These are phyloP conservation scores for Nibea albiflora DNA, from an alignment of 2,113 vertebrate genomes.

Conservation along the genomic window DNA sequence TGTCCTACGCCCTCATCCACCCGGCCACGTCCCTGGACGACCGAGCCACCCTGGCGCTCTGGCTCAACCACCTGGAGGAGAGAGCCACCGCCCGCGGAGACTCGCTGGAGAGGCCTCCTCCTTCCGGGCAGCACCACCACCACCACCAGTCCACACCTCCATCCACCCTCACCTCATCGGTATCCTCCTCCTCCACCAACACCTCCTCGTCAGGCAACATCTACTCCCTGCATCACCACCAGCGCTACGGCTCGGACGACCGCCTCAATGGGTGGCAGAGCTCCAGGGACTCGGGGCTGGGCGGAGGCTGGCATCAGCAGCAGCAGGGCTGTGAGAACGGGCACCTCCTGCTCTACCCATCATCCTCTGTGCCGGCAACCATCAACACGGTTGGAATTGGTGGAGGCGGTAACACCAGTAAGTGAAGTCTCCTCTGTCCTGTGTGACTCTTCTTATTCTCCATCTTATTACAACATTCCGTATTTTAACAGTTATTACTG, in stretches of 20 bases:
- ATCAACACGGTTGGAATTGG: conserved; percentile 97
- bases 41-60: conserved; percentile 94
- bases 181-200: conserved; percentile 75
- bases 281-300: conserved; percentile 93
- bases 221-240: conserved; percentile 91
- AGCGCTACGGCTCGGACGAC: conserved; percentile 97
- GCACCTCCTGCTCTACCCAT: conserved; percentile 94
- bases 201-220: conserved; percentile 82
- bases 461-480: no score
- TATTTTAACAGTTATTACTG: no score
- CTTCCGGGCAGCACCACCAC: conserved; percentile 84
- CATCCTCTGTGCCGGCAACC: conserved; percentile 94
- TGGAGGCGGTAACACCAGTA: conserved; percentile 89
- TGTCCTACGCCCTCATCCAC: conserved; percentile 98
- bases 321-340: conserved; percentile 95
- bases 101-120: conserved; percentile 91
- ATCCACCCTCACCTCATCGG: conserved; percentile 75
- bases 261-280: conserved; percentile 98
- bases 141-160: conserved; percentile 77
- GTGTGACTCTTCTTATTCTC: neutral
- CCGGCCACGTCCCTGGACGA: conserved; percentile 97
- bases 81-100: conserved; percentile 91
- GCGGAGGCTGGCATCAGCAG: conserved; percentile 83
- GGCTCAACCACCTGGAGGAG: conserved; percentile 99
- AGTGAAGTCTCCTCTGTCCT: conserved; percentile 75